These are phyloP conservation scores for Phyllotis vaccarum DNA, from an alignment of 2,797 vertebrate species.

Conservation along the genomic window DNA sequence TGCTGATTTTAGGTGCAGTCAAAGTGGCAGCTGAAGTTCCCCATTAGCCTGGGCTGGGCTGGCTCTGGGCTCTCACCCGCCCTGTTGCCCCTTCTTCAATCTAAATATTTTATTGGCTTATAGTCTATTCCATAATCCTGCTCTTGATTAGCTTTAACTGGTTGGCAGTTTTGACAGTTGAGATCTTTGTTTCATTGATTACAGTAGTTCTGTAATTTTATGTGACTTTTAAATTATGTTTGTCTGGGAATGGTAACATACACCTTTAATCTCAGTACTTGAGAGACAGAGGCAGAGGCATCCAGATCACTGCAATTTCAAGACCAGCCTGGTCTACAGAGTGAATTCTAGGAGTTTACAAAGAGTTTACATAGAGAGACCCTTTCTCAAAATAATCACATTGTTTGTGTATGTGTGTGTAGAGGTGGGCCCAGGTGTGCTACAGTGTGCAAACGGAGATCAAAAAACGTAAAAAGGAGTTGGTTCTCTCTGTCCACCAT, in stretches of 20 bases:
- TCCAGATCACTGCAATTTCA: too few species aligned
- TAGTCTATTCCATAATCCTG: background rate
- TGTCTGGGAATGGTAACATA: too few species aligned
- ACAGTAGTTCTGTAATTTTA: background rate
- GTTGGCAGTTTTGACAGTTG: background rate
- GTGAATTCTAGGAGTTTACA: too few species aligned
- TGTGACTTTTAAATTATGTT: background rate
- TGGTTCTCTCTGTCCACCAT: background rate
- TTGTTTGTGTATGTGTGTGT: background rate
- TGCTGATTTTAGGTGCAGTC: background rate
- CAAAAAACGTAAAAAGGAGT: background rate
- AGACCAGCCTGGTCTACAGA: too few species aligned
- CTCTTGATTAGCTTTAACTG: background rate
- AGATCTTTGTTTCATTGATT: background rate
- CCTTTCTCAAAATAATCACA: too few species aligned
- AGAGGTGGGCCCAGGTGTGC: background rate
- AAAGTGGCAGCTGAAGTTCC: background rate
- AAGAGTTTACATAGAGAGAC: too few species aligned
- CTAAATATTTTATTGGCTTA: background rate
- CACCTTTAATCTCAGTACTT: too few species aligned
- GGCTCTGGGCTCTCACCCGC: background rate
- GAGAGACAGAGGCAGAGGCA: too few species aligned
- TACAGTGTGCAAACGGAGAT: background rate
- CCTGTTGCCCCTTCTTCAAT: background rate
- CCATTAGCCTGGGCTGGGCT: background rate